phyloP scores from a whole-genome alignment of 2,888 invertebrate species.

The Nudaria mundana region DNA sequence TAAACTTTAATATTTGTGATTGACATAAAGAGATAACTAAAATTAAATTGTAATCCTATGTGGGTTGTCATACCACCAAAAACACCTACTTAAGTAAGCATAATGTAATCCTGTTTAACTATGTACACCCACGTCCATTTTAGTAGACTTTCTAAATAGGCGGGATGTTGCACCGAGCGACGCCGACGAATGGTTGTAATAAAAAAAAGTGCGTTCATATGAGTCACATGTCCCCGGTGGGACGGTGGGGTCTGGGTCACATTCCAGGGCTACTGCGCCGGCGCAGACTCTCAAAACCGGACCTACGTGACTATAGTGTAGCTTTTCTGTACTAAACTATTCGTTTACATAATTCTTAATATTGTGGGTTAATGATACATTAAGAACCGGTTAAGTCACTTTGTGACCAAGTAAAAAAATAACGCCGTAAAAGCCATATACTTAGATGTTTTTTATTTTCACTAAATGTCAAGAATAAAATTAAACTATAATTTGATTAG shows the following conservation, averaged over 20 bases:
- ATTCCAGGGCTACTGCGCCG: constrained; percentile 61
- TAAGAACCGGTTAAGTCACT: too few relatives aligned
- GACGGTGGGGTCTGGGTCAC: constrained; percentile 75
- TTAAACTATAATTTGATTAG: too few relatives aligned
- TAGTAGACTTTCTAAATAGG: constrained; percentile 62
- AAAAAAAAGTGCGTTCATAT: constrained; percentile 49
- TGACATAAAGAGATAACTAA: constrained; percentile 20
- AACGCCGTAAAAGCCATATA: too few relatives aligned
- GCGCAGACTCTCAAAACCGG: constrained; percentile 51
- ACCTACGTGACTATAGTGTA: constrained; percentile 38
- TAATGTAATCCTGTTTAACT: constrained; percentile 60
- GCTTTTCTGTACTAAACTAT: constrained; percentile 36
- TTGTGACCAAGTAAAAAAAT: too few relatives aligned
- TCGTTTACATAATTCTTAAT: constrained; percentile 47
- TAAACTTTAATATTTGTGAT: constrained; percentile 19
- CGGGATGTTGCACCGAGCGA: constrained; percentile 38
- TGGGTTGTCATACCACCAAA: constrained; percentile 44
- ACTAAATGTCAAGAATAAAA: too few relatives aligned
- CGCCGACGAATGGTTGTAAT: constrained; percentile 37
- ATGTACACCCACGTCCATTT: constrained; percentile 62
- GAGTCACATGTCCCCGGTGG: constrained; percentile 71
- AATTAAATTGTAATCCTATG: constrained; percentile 31
- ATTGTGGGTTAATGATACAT: too few relatives aligned
- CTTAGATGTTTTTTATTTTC: too few relatives aligned
- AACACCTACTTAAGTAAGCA: constrained; percentile 51